Base-by-base conservation (phyloP, 2,113 vertebrate genomes). In the Tupaia tana region DNA sequence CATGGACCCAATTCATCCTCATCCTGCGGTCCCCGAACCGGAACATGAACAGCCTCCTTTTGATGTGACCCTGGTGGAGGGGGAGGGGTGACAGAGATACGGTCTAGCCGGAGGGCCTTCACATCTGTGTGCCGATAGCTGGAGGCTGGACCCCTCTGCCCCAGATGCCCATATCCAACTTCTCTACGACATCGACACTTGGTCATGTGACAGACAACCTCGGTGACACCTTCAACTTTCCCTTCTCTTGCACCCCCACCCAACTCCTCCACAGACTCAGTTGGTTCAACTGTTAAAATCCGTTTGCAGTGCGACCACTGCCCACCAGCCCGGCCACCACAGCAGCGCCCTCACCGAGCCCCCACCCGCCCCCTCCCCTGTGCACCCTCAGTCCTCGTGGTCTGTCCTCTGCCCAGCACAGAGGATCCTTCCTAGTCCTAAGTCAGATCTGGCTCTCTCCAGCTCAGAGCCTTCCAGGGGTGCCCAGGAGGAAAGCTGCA, bases 1-100 rank as follows among this genome's bases (percentile, higher is more conserved):
- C 97, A 0, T 99, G 99, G 3, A 99, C 99, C 99, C 99, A 99
- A 98, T 99, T 99, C 99, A 99, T 99, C 96, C 91, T 97, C 13
- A 98, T 98, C 75, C 93, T 88, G 20, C 97, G 98, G 97, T 99
- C 98, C 52, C 99, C 99, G 89, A 99, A 99, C 24, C 98, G 98
- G 98, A 99, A 99, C 87, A 98, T 98, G 95, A 99, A 98, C 52
- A 99, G 95, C 59, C 99, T 97, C 43, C 98, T 98, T 95, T 99
- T 98, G 96, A 99, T 99, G 71, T 99, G 99, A 88, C 97, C 97
- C 99, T 99, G 98, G 16, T 56, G 67, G 24, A 2, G 58, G 14
- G 54, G 1, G 12, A 13, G 5, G 63, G 25, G 34, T 0, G 4
- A 10, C 18, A 27, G 43, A 56, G 16, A 59, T 0, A 15, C 59